Evolutionary conservation across 2,797 vertebrate genomes (phyloP).

Genomic region (Sebastes itinus): DNA sequence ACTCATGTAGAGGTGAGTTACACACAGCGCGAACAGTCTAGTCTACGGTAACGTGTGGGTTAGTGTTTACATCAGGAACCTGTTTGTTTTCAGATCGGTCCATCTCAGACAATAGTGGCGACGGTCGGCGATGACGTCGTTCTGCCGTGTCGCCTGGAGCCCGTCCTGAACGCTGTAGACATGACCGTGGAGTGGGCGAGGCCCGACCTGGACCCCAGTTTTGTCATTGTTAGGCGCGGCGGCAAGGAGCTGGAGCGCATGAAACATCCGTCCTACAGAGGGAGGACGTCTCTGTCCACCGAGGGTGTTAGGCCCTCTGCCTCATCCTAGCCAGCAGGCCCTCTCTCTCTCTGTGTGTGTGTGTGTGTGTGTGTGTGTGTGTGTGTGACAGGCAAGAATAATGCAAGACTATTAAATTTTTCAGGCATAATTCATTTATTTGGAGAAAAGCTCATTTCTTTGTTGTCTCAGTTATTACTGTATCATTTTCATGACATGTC

Average conservation of each 20-base stretch:
- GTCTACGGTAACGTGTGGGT: too few species aligned
- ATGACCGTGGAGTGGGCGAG: constrained; percentile 38
- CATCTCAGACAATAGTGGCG: constrained; percentile 9
- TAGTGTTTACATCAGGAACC: neutral
- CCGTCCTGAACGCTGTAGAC: neutral
- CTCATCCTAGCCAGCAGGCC: too few species aligned
- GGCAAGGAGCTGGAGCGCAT: neutral
- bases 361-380: too few species aligned
- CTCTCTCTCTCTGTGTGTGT: too few species aligned
- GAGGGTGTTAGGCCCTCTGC: neutral
- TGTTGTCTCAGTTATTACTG: too few species aligned
- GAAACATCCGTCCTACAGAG: neutral
- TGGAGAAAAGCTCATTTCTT: too few species aligned
- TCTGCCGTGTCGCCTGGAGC: constrained; percentile 6
- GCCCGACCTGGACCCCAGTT: neutral
- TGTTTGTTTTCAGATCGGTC: neutral
- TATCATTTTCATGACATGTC: too few species aligned
- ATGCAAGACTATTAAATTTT: too few species aligned
- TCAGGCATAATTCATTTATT: too few species aligned
- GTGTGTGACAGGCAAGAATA: too few species aligned
- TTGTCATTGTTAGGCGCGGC: neutral
- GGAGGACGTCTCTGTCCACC: neutral
- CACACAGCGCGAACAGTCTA: neutral
- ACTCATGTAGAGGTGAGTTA: neutral
- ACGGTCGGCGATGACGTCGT: constrained; percentile 21